phyloP scores from a whole-genome alignment of 2,113 vertebrate species.

The Camelus dromedarius region DNA sequence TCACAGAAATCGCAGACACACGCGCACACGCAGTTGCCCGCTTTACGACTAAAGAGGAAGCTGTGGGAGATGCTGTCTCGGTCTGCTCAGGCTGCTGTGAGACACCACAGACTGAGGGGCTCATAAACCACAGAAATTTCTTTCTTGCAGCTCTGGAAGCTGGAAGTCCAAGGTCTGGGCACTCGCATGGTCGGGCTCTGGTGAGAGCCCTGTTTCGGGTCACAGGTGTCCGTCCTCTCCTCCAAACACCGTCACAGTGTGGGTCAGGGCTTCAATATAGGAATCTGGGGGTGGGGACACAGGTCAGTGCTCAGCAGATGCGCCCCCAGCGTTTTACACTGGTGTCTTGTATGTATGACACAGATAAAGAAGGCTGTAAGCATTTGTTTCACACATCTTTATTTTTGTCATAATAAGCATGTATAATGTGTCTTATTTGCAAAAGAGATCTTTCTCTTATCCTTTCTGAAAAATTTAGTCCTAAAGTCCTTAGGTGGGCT shows the following conservation, averaged over 20 bases:
- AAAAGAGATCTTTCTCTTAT: background rate
- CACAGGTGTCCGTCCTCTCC: background rate
- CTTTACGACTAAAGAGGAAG: background rate
- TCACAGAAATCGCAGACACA: background rate
- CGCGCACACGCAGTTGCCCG: background rate
- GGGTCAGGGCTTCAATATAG: background rate
- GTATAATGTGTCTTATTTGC: background rate
- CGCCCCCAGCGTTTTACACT: too few relatives aligned
- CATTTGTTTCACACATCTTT: background rate
- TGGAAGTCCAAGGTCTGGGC: background rate
- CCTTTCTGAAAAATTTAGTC: background rate
- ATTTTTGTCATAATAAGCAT: background rate
- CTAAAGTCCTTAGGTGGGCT: rapidly evolving
- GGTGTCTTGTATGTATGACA: rapidly evolving
- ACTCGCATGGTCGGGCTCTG: rapidly evolving
- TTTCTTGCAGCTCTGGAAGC: background rate
- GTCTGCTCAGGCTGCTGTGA: background rate
- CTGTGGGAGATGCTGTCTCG: rapidly evolving
- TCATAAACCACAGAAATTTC: background rate
- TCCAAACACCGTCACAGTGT: background rate
- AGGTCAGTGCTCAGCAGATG: background rate
- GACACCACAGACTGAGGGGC: rapidly evolving
- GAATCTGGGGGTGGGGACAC: background rate
- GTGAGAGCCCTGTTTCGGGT: background rate
- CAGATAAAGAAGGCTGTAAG: background rate